Evolutionary conservation across 2,113 vertebrate genomes (phyloP).

Genomic region (Callocephalon fimbriatum): DNA sequence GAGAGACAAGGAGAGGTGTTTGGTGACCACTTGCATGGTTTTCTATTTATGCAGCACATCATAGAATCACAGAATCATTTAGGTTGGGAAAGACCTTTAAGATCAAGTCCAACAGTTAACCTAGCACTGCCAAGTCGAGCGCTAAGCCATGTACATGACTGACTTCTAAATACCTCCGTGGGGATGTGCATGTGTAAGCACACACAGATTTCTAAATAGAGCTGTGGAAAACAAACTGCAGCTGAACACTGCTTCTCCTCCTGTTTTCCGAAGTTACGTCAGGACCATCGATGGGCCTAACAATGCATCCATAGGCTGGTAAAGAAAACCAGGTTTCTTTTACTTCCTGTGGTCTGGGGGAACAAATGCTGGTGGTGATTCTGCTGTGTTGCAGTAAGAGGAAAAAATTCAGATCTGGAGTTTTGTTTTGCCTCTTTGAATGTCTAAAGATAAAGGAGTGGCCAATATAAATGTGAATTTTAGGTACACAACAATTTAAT

Average conservation of each 20-base stretch:
- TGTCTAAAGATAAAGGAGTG: background rate
- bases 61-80: background rate
- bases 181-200: background rate
- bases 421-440: background rate
- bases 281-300: background rate
- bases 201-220: background rate
- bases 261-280: background rate
- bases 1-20: background rate
- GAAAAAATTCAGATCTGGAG: background rate
- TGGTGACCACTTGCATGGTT: background rate
- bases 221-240: background rate
- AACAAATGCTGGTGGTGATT: background rate
- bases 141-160: background rate
- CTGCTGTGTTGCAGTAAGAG: background rate
- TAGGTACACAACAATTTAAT: background rate
- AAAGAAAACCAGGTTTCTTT: background rate
- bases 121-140: background rate
- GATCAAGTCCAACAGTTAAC: background rate
- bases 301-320: background rate
- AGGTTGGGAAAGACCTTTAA: background rate
- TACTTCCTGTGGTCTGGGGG: background rate
- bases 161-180: background rate
- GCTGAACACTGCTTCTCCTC: background rate
- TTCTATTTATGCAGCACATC: background rate
- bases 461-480: background rate